Evolutionary conservation across 2,113 vertebrate genomes (phyloP).

Genomic region (Benthochromis sp.): DNA sequence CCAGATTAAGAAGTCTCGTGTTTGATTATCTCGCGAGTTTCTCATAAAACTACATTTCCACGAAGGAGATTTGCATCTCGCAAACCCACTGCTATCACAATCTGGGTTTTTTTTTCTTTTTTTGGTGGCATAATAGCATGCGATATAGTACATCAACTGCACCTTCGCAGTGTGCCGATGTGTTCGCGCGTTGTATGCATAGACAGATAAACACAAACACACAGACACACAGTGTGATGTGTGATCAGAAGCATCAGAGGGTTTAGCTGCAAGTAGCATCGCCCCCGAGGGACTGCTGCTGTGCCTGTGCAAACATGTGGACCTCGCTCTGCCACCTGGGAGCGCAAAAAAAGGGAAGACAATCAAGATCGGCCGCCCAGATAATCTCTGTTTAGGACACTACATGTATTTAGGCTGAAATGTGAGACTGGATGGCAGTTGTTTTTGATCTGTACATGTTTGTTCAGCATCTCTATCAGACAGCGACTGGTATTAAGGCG

Average conservation of each 20-base stretch:
- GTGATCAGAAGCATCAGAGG: constrained; percentile 60
- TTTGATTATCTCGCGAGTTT: constrained; percentile 34
- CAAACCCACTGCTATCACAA: constrained; percentile 31
- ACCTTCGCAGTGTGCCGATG: constrained; percentile 5
- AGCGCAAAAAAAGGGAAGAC: constrained; percentile 52
- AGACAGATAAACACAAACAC: constrained; percentile 32
- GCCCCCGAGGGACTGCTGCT: constrained; percentile 52
- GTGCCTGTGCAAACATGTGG: constrained; percentile 66
- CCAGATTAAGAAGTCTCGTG: constrained; percentile 2
- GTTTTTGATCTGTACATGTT: constrained; percentile 59
- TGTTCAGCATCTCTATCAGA: constrained; percentile 46
- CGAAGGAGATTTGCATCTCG: constrained; percentile 40
- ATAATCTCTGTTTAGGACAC: constrained; percentile 68
- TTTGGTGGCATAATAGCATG: constrained; percentile 20
- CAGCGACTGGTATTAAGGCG: not conserved
- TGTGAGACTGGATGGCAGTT: constrained; percentile 47
- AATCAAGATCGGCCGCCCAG: constrained; percentile 61
- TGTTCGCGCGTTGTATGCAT: constrained; percentile 3
- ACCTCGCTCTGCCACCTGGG: constrained; percentile 45
- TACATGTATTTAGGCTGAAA: constrained; percentile 62
- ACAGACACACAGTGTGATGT: constrained; percentile 26
- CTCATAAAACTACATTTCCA: constrained; percentile 23
- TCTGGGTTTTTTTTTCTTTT: not conserved
- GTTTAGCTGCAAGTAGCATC: constrained; percentile 41
- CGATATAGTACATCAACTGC: constrained; percentile 48